Evolutionary conservation across 2,113 vertebrate genomes (phyloP).

Genomic region (Chloroceryle aenea): DNA sequence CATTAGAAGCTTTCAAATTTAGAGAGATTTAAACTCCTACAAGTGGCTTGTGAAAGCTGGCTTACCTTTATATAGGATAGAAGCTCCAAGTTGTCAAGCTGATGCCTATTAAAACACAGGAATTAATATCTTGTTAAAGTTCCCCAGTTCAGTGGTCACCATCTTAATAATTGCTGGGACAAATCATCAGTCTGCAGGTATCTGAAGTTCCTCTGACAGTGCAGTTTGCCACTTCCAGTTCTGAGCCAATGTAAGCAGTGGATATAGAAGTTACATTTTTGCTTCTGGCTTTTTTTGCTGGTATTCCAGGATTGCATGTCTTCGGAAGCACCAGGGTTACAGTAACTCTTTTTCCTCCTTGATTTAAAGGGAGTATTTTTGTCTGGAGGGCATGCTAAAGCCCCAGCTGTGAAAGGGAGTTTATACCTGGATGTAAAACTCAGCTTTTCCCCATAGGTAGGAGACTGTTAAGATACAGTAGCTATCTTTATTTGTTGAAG

Average conservation of each 20-base stretch:
- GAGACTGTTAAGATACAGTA: not conserved
- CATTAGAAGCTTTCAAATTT: not conserved
- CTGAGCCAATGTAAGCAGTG: not conserved
- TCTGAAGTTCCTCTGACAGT: not conserved
- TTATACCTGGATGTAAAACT: not conserved
- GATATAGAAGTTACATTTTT: not conserved
- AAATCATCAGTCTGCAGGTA: not conserved
- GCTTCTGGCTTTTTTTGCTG: not conserved
- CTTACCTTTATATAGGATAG: not conserved
- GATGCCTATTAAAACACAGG: not conserved
- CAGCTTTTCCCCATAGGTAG: not conserved
- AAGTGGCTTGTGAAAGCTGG: not conserved
- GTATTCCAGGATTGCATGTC: not conserved
- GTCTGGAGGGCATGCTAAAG: not conserved
- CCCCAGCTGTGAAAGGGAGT: not conserved
- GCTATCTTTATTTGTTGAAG: not conserved
- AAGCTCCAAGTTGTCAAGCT: not conserved
- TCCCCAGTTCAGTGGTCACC: not conserved
- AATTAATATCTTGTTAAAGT: not conserved
- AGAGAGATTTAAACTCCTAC: not conserved
- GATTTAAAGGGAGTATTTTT: conserved; percentile 5
- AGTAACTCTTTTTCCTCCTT: not conserved
- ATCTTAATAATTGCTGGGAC: not conserved
- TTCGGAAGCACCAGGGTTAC: not conserved
- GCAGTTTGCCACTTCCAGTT: not conserved